phyloP scores from a whole-genome alignment of 1,140 invertebrate species.

The Drosophila lacteicornis region DNA sequence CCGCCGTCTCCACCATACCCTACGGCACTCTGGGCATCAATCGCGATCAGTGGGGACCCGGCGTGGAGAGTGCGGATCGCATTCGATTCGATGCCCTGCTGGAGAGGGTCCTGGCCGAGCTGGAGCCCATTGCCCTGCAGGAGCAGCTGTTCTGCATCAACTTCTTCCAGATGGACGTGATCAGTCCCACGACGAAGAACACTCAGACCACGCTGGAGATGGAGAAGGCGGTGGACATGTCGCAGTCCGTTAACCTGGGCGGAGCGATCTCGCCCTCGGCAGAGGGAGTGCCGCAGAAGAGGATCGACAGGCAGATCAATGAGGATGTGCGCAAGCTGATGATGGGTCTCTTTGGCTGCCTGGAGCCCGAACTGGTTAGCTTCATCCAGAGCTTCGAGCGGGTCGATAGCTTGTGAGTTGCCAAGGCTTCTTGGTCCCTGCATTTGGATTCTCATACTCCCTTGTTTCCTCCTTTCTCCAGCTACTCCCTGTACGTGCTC shows the following conservation, averaged over 20 bases:
- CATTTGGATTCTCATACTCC: too few relatives aligned
- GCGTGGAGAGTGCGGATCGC: conserved; percentile 76
- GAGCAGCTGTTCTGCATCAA: conserved; percentile 98
- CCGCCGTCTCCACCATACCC: conserved; percentile 70
- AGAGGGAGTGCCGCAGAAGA: conserved; percentile 86
- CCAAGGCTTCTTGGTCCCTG: not conserved
- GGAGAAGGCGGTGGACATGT: conserved; percentile 72
- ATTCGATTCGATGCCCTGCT: conserved; percentile 84
- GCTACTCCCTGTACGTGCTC: conserved; percentile 96
- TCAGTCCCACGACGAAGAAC: conserved; percentile 86
- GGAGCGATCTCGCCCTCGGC: conserved; percentile 53
- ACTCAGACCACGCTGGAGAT: conserved; percentile 86
- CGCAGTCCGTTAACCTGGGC: conserved; percentile 58
- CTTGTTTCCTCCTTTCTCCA: conserved; percentile 84
- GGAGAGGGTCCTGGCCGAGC: conserved; percentile 90
- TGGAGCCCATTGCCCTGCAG: conserved; percentile 96
- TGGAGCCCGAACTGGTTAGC: conserved; percentile 93
- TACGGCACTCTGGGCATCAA: conserved; percentile 83
- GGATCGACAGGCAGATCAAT: conserved; percentile 89
- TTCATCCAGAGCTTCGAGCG: conserved; percentile 95
- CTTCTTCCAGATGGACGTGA: conserved; percentile 95
- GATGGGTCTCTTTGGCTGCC: conserved; percentile 93
- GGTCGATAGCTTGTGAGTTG: conserved; percentile 93
- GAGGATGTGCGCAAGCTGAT: conserved; percentile 94
- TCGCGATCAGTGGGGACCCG: conserved; percentile 79